Percentiles rank a stretch among this genome's conserved stretches.
Evolutionary conservation across 1,140 invertebrate genomes (phyloP).

Genomic region (Drosophila tropicalis): DNA sequence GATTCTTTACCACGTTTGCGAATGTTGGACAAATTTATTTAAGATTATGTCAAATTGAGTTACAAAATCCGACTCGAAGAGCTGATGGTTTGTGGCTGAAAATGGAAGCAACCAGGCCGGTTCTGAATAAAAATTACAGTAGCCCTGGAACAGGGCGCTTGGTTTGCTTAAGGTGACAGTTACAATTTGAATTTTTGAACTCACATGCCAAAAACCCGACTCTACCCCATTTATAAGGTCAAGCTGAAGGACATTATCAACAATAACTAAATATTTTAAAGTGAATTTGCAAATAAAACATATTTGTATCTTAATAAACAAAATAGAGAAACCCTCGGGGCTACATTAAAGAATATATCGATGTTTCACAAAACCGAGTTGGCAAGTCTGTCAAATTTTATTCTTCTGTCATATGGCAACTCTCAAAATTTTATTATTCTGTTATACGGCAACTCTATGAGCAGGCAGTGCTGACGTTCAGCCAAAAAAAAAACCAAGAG

Average conservation of each 20-base stretch:
- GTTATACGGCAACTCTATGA: conserved; percentile 38
- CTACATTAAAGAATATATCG: too few relatives aligned
- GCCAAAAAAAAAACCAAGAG: conserved; percentile 33
- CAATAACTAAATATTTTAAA: background rate
- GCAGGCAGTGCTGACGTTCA: conserved; percentile 49
- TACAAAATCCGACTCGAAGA: conserved; percentile 2
- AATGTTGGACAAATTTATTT: conserved; percentile 17
- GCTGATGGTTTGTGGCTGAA: conserved; percentile 33
- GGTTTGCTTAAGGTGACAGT: conserved; percentile 7
- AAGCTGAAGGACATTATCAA: background rate
- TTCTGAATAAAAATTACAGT: conserved; percentile 3
- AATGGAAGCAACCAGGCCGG: conserved; percentile 40
- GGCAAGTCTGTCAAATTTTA: conserved; percentile 19
- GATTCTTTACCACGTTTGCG: background rate
- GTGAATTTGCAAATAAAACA: background rate
- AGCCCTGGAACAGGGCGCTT: conserved; percentile 9
- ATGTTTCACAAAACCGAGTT: conserved; percentile 14
- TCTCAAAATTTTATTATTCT: conserved; percentile 7
- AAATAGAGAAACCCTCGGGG: background rate
- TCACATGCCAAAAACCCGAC: background rate
- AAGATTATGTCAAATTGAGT: conserved; percentile 3
- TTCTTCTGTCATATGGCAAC: too few relatives aligned
- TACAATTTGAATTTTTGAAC: conserved; percentile 19
- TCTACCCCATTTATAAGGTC: background rate
- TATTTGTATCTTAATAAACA: background rate